A percentile compares a stretch with the other conserved stretches of the same genome.
phyloP scores from a whole-genome alignment of 2,888 invertebrate genomes.

The Drosophila lacicola region DNA sequence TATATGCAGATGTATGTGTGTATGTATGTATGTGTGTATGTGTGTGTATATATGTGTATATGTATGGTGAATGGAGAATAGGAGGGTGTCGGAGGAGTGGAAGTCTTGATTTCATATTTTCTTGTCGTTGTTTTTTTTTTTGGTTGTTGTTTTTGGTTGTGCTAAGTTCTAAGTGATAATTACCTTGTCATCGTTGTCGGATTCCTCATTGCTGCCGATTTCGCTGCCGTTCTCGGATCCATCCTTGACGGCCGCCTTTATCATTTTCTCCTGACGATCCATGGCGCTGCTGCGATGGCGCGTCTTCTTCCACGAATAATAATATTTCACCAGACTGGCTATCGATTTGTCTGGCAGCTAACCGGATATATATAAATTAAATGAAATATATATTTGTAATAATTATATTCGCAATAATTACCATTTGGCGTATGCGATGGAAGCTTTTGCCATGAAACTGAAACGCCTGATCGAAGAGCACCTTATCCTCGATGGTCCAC shows the following conservation, averaged over 20 bases:
- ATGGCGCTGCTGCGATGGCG: conserved; percentile 96
- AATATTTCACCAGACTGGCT: conserved; percentile 97
- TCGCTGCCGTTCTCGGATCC: conserved; percentile 93
- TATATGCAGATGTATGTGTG: neutral
- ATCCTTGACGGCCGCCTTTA: conserved; percentile 86
- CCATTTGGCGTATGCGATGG: conserved; percentile 98
- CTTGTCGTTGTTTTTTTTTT: conserved; percentile 22
- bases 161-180: conserved; percentile 72
- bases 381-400: neutral
- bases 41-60: conserved; percentile 5
- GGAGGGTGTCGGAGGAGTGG: conserved; percentile 34
- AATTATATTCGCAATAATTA: conserved; percentile 84
- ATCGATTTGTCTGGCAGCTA: conserved; percentile 98
- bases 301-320: conserved; percentile 99
- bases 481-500: conserved; percentile 99
- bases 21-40: conserved; percentile 2
- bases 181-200: conserved; percentile 96
- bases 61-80: conserved; percentile 16
- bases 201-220: conserved; percentile 93
- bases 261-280: conserved; percentile 91
- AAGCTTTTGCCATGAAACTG: conserved; percentile 99
- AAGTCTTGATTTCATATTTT: conserved; percentile 40
- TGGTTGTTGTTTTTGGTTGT: conserved; percentile 11
- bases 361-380: no score
- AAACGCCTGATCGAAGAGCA: conserved; percentile 98